Evolutionary conservation across 2,888 invertebrate species (phyloP), one percentile per base, ranked within the genome.

Genomic region (Eurytoma adleriae): DNA sequence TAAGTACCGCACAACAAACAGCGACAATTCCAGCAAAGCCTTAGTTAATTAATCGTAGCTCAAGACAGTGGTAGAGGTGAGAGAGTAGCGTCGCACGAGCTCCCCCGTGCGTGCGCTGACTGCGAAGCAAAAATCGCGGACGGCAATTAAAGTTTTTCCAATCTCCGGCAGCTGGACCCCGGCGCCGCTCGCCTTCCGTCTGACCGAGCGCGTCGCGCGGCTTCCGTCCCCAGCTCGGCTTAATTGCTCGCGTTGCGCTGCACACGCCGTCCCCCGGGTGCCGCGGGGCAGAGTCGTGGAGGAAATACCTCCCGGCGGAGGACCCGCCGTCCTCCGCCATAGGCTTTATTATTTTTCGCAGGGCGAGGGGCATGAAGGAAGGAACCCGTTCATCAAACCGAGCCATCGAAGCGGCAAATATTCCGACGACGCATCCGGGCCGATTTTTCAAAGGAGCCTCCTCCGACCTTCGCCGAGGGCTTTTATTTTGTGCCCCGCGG

Each of bases 351-450:
- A 83, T 84, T 84, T 83, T 84, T 80, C 80, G 72, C 79, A 84
- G 80, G 81, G 84, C 85, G 62, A 14, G 80, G 82, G 73, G 74
- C 80, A 80, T 71, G 72, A 3, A 71, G 71, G 82, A 82, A 83
- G 84, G 61, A 84, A 84, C 77, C 82, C 84, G 85, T 84, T 85
- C 86, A 84, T 86, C 86, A 86, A 86, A 86, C 84, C 83, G 78
- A 85, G 83, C 80, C 86, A 87, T 84, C 86, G 84, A 83, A 85
- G 86, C 87, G 85, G 85, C 85, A 87, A 85, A 85, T 85, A 87
- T 87, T 84, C 82, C 83, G 82, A 81, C 82, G 80, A 78, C 82
- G 83, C 83, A 83, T 82, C 84, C 82, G 82, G 85, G 73, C 84
- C 85, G 85, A 86, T 86, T 86, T 87, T 86, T 86, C 86, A 85